A percentile compares a stretch with the other conserved stretches of the same genome.
These are phyloP conservation scores for Nasonia vitripennis DNA, from an alignment of 1,140 invertebrate species.

Conservation along the genomic window DNA sequence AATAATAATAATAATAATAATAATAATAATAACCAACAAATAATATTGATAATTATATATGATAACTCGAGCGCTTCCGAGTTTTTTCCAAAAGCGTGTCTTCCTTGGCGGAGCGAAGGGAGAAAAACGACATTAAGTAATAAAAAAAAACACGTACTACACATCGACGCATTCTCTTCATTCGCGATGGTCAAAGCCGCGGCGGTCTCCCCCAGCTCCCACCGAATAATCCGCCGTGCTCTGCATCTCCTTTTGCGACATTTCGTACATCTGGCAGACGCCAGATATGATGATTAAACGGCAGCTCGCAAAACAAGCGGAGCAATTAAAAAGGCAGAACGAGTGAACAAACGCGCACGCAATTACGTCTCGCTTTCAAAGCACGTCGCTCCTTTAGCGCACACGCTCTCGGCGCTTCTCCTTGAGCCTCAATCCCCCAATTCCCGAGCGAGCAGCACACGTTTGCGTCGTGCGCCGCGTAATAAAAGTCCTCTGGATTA, in stretches of 20 bases:
- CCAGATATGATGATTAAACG: neutral
- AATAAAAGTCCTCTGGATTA: too few relatives aligned
- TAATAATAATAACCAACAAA: neutral
- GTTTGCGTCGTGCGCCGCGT: too few relatives aligned
- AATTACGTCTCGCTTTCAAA: neutral
- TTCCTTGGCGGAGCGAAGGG: conserved; percentile 42
- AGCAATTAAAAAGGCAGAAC: neutral
- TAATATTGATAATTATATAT: neutral
- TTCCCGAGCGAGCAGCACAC: too few relatives aligned
- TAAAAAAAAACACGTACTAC: conserved; percentile 10
- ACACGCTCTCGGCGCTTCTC: neutral
- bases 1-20: neutral
- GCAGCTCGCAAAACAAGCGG: neutral
- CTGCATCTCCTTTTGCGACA: too few relatives aligned
- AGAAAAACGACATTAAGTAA: conserved; percentile 58
- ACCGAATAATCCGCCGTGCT: too few relatives aligned
- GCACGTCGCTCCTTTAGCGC: too few relatives aligned
- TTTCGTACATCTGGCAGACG: too few relatives aligned
- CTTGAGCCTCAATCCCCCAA: neutral
- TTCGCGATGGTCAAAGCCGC: conserved; percentile 9
- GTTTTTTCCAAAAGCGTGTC: conserved; percentile 27
- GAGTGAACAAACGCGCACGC: neutral
- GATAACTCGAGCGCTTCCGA: conserved; percentile 43
- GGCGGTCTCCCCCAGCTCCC: neutral
- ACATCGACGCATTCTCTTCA: conserved; percentile 32